phyloP scores from a whole-genome alignment of 64 coral and sea anemone species.

The Dendrophyllia cribrosa region DNA sequence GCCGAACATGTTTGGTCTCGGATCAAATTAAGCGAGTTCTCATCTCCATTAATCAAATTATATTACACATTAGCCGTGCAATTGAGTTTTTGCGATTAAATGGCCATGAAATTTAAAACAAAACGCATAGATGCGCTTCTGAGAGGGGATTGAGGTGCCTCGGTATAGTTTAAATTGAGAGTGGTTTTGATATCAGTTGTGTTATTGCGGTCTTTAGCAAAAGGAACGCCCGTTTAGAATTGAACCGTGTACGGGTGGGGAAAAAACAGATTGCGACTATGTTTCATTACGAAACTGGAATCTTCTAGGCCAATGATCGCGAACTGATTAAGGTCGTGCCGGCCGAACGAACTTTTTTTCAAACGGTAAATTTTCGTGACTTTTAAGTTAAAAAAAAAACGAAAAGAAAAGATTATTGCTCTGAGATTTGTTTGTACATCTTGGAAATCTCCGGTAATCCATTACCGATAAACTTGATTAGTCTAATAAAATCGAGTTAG shows the following conservation, averaged over 20 bases:
- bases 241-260: not conserved
- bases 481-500: constrained; percentile 33
- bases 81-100: constrained; percentile 12
- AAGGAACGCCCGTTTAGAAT: not conserved
- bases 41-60: constrained; percentile 44
- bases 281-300: too few species aligned
- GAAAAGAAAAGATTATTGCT: constrained; percentile 10
- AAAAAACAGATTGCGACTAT: not conserved
- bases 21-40: constrained; percentile 18
- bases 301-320: too few species aligned
- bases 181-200: not conserved
- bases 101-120: constrained; percentile 35
- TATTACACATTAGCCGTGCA: constrained; percentile 28
- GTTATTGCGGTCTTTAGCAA: not conserved
- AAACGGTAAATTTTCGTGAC: not conserved
- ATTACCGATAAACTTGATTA: constrained; percentile 36
- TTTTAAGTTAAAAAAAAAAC: not conserved
- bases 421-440: constrained; percentile 36
- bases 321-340: too few species aligned
- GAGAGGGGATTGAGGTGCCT: not conserved
- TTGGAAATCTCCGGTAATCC: constrained; percentile 9
- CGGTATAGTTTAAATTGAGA: not conserved
- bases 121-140: not conserved
- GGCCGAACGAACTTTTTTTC: not conserved
- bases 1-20: not conserved